A percentile compares a stretch with the other conserved stretches of the same genome.
Evolutionary conservation across 2,797 vertebrate species (phyloP).

Genomic region (Coracias cyanogaster): DNA sequence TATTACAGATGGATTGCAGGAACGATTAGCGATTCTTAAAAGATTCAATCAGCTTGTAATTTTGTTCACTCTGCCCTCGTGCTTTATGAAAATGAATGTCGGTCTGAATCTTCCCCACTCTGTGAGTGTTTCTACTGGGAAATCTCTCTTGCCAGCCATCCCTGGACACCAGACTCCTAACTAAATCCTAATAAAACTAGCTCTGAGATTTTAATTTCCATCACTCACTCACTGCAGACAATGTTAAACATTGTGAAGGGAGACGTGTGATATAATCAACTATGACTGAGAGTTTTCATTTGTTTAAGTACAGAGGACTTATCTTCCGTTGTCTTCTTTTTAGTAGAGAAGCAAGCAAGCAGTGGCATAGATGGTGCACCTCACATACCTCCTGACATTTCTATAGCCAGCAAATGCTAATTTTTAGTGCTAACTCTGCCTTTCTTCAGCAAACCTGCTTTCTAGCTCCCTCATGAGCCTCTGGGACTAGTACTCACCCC

Average conservation of each 20-base stretch:
- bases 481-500: neutral
- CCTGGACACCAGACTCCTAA: neutral
- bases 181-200: slow-evolving; percentile 36
- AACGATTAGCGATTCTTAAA: slow-evolving; percentile 27
- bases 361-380: neutral
- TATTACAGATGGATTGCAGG: neutral
- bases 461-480: neutral
- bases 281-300: slow-evolving; percentile 44
- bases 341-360: neutral
- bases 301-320: slow-evolving; percentile 14
- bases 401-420: neutral
- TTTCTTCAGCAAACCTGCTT: neutral
- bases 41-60: slow-evolving; percentile 20
- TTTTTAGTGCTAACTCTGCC: neutral
- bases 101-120: neutral
- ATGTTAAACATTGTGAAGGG: slow-evolving; percentile 5
- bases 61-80: neutral
- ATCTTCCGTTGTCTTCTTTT: slow-evolving; percentile 10
- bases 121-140: neutral
- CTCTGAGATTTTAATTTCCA: slow-evolving; percentile 49
- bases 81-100: neutral
- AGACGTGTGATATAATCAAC: neutral
- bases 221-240: slow-evolving; percentile 38
- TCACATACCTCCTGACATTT: neutral
- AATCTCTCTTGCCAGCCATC: neutral